Evolutionary conservation across 2,888 invertebrate species (phyloP).

Genomic region (Leuctra nigra): DNA sequence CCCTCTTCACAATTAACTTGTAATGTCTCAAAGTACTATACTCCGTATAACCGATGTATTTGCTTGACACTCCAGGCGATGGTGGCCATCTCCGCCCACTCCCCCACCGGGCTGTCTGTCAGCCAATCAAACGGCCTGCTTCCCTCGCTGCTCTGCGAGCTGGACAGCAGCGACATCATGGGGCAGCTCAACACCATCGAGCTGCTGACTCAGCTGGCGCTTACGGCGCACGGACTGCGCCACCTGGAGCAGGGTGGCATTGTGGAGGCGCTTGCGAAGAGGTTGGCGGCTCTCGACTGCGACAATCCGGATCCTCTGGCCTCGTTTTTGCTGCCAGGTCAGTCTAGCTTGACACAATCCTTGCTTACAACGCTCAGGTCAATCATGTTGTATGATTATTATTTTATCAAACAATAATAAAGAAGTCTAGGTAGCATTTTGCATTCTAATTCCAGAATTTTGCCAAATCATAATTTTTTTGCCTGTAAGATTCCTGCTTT

Average conservation of each 20-base stretch:
- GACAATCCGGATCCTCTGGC: slow-evolving; percentile 55
- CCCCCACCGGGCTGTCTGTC: slow-evolving; percentile 50
- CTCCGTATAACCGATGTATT: no score
- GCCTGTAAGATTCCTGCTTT: no score
- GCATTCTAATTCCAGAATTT: no score
- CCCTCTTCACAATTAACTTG: no score
- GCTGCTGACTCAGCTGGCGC: slow-evolving; percentile 62
- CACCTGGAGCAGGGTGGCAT: slow-evolving; percentile 64
- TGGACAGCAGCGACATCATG: slow-evolving; percentile 65
- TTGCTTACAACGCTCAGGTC: no score
- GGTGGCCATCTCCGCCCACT: no score
- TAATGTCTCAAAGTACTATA: no score
- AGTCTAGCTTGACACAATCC: slow-evolving; percentile 3
- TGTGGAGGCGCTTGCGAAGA: slow-evolving; percentile 53
- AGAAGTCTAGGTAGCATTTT: no score
- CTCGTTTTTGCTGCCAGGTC: slow-evolving; percentile 63
- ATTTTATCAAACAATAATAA: no score
- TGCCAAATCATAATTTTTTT: no score
- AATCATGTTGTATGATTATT: no score
- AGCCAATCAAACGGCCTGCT: slow-evolving; percentile 58
- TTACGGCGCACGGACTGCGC: slow-evolving; percentile 62
- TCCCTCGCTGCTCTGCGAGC: slow-evolving; percentile 56
- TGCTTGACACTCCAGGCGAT: no score
- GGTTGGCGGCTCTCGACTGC: slow-evolving; percentile 51
- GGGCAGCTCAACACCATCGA: slow-evolving; percentile 76